phyloP scores from a whole-genome alignment of 2,797 vertebrate genomes.

The Phaenicophaeus curvirostris region DNA sequence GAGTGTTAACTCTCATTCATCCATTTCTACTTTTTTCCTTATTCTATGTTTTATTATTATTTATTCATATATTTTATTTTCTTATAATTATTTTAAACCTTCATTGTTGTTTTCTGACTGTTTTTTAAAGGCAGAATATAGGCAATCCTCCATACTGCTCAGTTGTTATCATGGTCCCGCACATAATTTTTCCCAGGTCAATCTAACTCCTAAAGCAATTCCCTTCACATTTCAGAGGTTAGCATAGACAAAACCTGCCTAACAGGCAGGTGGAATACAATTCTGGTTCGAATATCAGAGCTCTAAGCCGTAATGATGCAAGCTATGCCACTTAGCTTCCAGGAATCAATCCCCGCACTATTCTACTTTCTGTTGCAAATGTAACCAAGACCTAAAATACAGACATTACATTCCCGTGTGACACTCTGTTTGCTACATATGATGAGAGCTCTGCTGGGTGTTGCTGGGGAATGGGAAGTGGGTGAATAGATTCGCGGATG shows the following conservation, averaged over 20 bases:
- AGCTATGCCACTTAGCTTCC: not conserved
- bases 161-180: fast-evolving
- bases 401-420: not conserved
- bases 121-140: not conserved
- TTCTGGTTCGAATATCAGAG: not conserved
- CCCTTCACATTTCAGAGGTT: not conserved
- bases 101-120: not conserved
- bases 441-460: not conserved
- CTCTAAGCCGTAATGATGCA: not conserved
- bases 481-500: not conserved
- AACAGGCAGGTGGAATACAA: not conserved
- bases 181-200: not conserved
- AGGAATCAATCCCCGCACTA: not conserved
- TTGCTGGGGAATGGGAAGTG: not conserved
- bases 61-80: not conserved
- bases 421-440: not conserved
- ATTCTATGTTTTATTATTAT: too few species aligned
- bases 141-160: not conserved
- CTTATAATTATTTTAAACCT: not conserved
- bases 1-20: not conserved
- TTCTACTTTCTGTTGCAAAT: fast-evolving
- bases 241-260: not conserved
- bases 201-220: not conserved
- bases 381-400: fast-evolving
- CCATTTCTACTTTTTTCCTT: not conserved